These are phyloP conservation scores for Brachyrhaphis roseni DNA, from an alignment of 2,797 vertebrate genomes.

Conservation along the genomic window DNA sequence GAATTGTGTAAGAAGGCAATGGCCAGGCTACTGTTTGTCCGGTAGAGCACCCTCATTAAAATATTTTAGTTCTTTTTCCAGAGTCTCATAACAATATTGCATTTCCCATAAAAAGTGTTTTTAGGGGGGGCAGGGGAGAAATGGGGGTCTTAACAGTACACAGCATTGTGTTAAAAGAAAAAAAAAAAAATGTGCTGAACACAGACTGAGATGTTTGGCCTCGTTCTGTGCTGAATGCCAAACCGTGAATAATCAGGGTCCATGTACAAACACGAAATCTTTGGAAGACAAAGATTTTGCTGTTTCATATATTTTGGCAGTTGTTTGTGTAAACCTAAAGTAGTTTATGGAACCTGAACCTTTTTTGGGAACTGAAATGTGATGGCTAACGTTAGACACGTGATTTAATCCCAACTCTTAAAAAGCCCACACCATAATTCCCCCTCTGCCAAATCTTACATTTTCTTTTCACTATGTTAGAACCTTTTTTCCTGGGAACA, in stretches of 20 bases:
- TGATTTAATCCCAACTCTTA: not conserved
- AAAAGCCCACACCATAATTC: not conserved
- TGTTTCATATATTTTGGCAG: not conserved
- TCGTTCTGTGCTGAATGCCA: not conserved
- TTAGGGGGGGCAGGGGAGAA: too few species aligned
- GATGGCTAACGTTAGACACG: not conserved
- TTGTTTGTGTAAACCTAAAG: not conserved
- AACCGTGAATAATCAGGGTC: too few species aligned
- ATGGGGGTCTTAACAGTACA: not conserved
- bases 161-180: not conserved
- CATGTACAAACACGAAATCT: not conserved
- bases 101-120: not conserved
- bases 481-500: not conserved
- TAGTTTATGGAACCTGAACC: not conserved
- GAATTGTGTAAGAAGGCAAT: too few species aligned
- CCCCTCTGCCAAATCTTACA: not conserved
- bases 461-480: not conserved
- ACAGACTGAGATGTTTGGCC: not conserved
- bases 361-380: not conserved
- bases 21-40: not conserved
- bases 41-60: not conserved
- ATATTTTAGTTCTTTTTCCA: not conserved
- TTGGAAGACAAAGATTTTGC: not conserved
- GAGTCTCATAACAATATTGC: not conserved
- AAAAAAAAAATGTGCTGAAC: not conserved